Conservation (phyloP, 2,888 invertebrate genomes). For the Erannis defoliaria region DNA sequence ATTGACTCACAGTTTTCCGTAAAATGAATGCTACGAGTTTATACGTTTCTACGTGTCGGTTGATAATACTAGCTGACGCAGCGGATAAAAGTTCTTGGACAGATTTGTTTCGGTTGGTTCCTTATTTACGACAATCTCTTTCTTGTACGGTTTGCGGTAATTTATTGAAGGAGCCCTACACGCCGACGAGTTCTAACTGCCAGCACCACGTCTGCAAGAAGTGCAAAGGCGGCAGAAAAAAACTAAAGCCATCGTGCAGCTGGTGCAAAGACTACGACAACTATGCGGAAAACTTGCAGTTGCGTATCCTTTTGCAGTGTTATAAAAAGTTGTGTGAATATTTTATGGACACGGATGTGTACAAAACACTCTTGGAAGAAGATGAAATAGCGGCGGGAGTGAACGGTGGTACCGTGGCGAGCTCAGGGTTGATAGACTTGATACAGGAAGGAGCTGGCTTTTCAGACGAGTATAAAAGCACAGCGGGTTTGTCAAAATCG, state of each 20-base stretch:
- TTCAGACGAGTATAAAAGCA: constrained; percentile 91
- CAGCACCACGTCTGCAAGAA: constrained; percentile 95
- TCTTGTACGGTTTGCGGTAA: constrained; percentile 96
- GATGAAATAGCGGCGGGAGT: constrained; percentile 82
- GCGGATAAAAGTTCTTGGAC: constrained; percentile 91
- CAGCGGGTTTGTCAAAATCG: constrained; percentile 90
- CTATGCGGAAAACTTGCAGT: constrained; percentile 93
- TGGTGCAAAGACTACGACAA: constrained; percentile 94
- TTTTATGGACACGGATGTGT: constrained; percentile 91
- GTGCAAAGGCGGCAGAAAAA: constrained; percentile 94
- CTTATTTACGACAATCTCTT: constrained; percentile 94
- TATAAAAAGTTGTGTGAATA: constrained; percentile 96
- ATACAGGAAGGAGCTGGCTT: constrained; percentile 93
- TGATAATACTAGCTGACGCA: constrained; percentile 91
- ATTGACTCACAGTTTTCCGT: constrained; percentile 59
- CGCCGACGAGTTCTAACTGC: constrained; percentile 92
- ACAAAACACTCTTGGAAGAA: constrained; percentile 86
- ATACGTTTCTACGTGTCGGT: constrained; percentile 93
- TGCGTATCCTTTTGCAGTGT: constrained; percentile 94
- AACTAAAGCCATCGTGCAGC: constrained; percentile 93
- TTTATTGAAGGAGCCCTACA: constrained; percentile 93
- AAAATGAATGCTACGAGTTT: constrained; percentile 93
- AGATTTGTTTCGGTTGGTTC: constrained; percentile 93
- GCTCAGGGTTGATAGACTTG: constrained; percentile 89
- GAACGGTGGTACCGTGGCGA: constrained; percentile 82